Evolutionary conservation across 2,888 invertebrate species (phyloP).

Genomic region (Galeopsomyia nigrocyanea): DNA sequence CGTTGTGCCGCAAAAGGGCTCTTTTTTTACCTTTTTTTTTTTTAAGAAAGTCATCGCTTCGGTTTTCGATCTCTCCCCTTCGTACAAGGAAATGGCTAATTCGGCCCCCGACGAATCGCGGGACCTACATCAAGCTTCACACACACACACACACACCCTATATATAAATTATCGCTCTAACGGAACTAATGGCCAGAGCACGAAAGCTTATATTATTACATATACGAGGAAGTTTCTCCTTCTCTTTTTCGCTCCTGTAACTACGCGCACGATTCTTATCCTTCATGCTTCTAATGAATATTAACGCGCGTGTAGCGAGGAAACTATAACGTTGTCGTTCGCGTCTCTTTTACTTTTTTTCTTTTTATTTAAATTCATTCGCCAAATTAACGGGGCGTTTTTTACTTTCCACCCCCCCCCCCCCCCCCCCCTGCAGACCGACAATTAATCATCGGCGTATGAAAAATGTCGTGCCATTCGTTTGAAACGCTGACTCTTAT

Average conservation of each 20-base stretch:
- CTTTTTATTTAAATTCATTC: too few species aligned
- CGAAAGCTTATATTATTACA: neutral
- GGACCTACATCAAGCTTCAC: constrained; percentile 56
- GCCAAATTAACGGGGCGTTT: too few species aligned
- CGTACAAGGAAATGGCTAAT: constrained; percentile 15
- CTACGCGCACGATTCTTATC: constrained; percentile 5
- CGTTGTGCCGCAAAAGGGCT: too few species aligned
- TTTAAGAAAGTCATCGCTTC: constrained; percentile 23
- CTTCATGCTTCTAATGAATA: constrained; percentile 1
- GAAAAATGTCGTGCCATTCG: too few species aligned
- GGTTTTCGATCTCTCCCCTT: neutral
- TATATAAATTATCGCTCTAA: constrained; percentile 54
- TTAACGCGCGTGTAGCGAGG: neutral
- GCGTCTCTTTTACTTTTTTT: too few species aligned
- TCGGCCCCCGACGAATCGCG: constrained; percentile 49
- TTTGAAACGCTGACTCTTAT: too few species aligned
- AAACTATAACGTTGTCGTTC: too few species aligned
- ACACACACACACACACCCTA: constrained; percentile 47
- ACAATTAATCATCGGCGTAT: too few species aligned
- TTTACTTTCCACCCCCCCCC: too few species aligned
- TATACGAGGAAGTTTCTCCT: neutral
- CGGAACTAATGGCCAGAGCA: constrained; percentile 26
- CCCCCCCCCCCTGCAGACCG: too few species aligned
- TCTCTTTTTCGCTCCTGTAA: neutral
- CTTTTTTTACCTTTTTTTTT: neutral